Evolutionary conservation across 2,113 vertebrate species (phyloP), one percentile per base, ranked within the genome.

Genomic region (Hystrix brachyura): DNA sequence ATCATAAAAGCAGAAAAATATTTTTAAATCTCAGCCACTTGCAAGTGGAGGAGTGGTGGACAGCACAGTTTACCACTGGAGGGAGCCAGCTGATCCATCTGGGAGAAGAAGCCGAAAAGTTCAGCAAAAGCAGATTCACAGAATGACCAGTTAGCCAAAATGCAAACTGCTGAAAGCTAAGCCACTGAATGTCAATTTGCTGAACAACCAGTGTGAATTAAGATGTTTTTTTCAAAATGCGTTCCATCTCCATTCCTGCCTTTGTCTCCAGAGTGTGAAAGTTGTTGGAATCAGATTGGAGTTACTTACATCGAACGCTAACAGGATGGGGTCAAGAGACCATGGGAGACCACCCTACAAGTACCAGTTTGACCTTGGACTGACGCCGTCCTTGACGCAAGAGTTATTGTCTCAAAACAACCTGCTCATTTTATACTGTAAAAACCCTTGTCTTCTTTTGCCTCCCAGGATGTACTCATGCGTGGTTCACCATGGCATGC

Each of bases 121-220:
- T 71, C 21, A 62, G 38, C 69, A 32, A 64, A 79, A 93, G 29
- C 11, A 76, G 87, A 43, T 34, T 81, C 29, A 43, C 0, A 57
- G 15, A 78, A 92, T 57, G 57, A 59, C 46, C 89, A 88, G 59
- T 72, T 0, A 81, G 38, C 51, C 65, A 71, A 92, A 90, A 84
- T 27, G n/a, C 78, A 88, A 89, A 57, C 17, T 13, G 19, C 76
- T 62, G 60, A 48, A 92, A 92, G 32, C 17, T 32, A 85, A 78
- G 25, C 19, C n/a, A 57, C 4, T 59, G 10, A 62, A 11, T 62
- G 84, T 15, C 46, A n/a, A 84, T 69, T 80, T 78, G 59, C 81
- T 85, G 46, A 94, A 91, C 60, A 92, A 76, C 17, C 64, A 72
- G 62, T 53, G 18, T 85, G 21, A 95, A 95, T 87, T 90, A 90